These are phyloP conservation scores for Monoplex corrugatus DNA, from an alignment of 2,888 invertebrate genomes.

Conservation along the genomic window DNA sequence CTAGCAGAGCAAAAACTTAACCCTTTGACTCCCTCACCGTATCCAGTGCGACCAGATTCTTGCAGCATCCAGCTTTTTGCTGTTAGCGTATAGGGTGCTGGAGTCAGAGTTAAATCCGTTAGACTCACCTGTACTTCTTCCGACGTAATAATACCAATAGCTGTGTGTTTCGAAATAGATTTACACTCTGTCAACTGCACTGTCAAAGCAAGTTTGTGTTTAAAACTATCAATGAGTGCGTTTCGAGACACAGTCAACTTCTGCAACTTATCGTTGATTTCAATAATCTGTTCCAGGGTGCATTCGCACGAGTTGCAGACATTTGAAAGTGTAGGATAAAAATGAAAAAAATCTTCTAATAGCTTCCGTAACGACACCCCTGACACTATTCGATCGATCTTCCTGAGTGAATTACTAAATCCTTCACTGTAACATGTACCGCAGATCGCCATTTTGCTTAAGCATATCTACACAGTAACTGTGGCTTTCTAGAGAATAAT, in stretches of 20 bases:
- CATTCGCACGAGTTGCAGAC: not conserved
- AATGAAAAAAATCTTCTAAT: not conserved
- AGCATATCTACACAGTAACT: no score
- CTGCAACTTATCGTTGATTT: not conserved
- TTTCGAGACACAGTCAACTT: not conserved
- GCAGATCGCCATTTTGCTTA: constrained; percentile 17
- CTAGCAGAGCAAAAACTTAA: no score
- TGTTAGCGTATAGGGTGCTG: no score
- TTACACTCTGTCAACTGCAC: no score
- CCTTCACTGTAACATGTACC: not conserved
- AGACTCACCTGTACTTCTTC: no score
- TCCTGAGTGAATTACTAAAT: not conserved
- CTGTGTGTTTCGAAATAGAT: no score
- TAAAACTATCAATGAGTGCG: not conserved
- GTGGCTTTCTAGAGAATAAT: no score
- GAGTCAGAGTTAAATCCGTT: no score
- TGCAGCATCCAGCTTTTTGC: no score
- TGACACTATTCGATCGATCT: not conserved
- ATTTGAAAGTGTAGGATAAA: not conserved
- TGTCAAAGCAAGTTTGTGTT: not conserved
- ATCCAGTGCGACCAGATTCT: no score
- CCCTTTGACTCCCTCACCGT: no score
- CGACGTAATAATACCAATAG: no score
- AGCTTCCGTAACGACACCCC: not conserved
- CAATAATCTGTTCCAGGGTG: not conserved